Base-by-base conservation (phyloP, 2,888 invertebrate genomes). In the Drosophila stalkeri region DNA sequence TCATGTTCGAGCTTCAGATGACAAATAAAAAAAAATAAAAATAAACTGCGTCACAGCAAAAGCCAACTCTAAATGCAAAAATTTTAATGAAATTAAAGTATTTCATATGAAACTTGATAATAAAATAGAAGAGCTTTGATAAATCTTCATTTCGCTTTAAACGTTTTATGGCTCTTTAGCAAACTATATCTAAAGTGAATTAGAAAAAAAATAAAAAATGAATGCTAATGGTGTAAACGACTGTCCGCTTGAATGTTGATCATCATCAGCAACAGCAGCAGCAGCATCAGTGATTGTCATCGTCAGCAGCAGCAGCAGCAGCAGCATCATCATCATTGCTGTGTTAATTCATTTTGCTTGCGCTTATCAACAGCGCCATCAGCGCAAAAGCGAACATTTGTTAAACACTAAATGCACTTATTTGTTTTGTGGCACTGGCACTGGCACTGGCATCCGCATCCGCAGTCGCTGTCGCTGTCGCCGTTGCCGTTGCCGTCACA, bases 351-450 rank as follows among this genome's bases (percentile, higher is more conserved):
- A 87, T 82, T 81, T 82, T 73, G 79, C 71, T 56, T 54, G 72
- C 72, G 85, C 85, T 87, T 89, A 89, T 86, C 87, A 87, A 80
- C 86, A 83, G 76, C 89, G 80, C 80, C 83, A 87, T 89, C 87
- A 77, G 80, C 85, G 75, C 77, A 82, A 89, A 79, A 79, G 79
- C 76, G 78, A 88, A 81, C 89, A 90, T 90, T 89, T 90, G 90
- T 88, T 89, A 86, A 89, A 84, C 89, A 88, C 89, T 90, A 89
- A 89, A 89, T 86, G 88, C 89, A 89, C 89, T 90, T 90, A 89
- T 89, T 90, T 89, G 89, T 85, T 89, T 88, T 78, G 76, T 68
- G 66, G 74, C 69, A 74, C 51, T 75, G 62, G 68, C 77, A 77
- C 76, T 68, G 66, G 74, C 69, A 74, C 51, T 75, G 62, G 68